Conservation (phyloP, 2,797 vertebrate genomes). For the Masticophis lateralis region DNA sequence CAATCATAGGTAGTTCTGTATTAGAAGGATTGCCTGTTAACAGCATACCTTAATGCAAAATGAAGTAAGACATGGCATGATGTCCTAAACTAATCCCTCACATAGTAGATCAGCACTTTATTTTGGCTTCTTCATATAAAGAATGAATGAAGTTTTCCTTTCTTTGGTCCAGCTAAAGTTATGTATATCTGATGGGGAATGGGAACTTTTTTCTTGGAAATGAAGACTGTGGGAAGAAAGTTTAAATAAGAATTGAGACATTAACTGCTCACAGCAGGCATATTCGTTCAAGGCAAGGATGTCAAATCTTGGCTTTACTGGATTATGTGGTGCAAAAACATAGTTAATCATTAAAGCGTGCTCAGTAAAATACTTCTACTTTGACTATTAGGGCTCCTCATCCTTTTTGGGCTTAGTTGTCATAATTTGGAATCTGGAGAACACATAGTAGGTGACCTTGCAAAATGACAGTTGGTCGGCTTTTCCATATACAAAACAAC, state of each 20-base stretch:
- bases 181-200: slow-evolving; percentile 43
- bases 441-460: not conserved
- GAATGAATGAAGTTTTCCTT: slow-evolving; percentile 56
- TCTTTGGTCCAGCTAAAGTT: slow-evolving; percentile 43
- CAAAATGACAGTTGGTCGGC: not conserved
- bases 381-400: not conserved
- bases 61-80: not conserved
- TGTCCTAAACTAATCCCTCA: slow-evolving; percentile 31
- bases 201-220: slow-evolving; percentile 49
- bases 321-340: not conserved
- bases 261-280: slow-evolving; percentile 20
- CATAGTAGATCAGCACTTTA: slow-evolving; percentile 40
- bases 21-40: slow-evolving; percentile 14
- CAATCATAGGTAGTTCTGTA: not conserved
- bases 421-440: not conserved
- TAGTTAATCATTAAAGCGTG: not conserved
- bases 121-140: slow-evolving; percentile 41
- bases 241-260: slow-evolving; percentile 46
- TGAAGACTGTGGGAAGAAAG: slow-evolving; percentile 35
- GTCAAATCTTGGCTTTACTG: slow-evolving; percentile 23
- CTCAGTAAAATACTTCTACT: not conserved
- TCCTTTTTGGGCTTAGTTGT: not conserved
- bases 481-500: not conserved
- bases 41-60: slow-evolving; percentile 26
- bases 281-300: not conserved